Evolutionary conservation across 2,113 vertebrate genomes (phyloP).

Genomic region (Trematocara zebra): DNA sequence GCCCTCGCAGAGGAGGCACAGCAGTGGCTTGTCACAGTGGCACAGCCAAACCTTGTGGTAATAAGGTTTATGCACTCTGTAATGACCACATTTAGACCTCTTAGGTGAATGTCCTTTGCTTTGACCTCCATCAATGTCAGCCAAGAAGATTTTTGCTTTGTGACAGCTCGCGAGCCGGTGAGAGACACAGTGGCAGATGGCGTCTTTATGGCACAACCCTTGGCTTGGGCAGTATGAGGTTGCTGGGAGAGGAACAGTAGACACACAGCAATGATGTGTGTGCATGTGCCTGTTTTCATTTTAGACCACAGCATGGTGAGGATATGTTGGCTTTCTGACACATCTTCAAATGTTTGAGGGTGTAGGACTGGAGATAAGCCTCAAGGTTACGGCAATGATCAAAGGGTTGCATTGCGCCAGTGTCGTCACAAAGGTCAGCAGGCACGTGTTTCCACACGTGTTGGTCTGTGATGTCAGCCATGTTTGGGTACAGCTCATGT

Average conservation of each 20-base stretch:
- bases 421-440: background rate
- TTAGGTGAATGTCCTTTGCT: background rate
- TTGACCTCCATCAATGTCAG: conserved; percentile 18
- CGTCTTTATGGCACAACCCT: conserved; percentile 10
- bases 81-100: background rate
- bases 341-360: background rate
- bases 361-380: background rate
- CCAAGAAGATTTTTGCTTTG: background rate
- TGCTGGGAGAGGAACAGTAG: background rate
- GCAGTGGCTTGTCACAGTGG: background rate
- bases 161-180: background rate
- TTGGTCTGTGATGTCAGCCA: background rate
- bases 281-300: background rate
- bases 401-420: background rate
- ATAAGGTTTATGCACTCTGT: background rate
- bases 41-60: background rate
- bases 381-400: background rate
- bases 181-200: conserved; percentile 57
- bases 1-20: background rate
- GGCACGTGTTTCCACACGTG: background rate
- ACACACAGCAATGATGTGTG: conserved; percentile 9
- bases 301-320: background rate
- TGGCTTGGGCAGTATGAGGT: background rate
- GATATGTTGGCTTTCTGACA: background rate
- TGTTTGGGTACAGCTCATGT: background rate